Evolutionary conservation across 2,113 vertebrate species (phyloP).

Genomic region (Platysteira castanea): DNA sequence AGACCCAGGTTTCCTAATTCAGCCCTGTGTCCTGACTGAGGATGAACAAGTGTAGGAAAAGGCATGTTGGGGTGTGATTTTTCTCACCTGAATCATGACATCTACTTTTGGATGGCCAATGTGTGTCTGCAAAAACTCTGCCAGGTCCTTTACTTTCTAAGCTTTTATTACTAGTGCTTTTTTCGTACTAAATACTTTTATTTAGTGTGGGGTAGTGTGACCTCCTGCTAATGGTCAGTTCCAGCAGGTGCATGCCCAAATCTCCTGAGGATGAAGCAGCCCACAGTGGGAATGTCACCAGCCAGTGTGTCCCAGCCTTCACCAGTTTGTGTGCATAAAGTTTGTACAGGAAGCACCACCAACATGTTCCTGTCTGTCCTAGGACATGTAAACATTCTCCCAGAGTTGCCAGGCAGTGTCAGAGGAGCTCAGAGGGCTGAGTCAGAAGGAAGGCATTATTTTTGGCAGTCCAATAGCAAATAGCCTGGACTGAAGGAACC

Average conservation of each 20-base stretch:
- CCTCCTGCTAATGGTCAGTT: background rate
- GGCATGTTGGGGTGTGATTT: background rate
- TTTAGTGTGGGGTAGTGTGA: background rate
- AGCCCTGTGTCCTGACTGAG: background rate
- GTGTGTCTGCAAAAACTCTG: background rate
- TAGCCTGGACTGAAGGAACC: background rate
- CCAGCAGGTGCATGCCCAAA: background rate
- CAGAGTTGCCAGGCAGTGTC: background rate
- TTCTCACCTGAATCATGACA: background rate
- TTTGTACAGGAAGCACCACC: background rate
- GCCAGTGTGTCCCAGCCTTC: background rate
- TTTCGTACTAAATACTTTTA: background rate
- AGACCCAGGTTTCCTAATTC: background rate
- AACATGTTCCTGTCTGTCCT: background rate
- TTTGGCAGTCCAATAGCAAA: background rate
- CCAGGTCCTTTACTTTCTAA: background rate
- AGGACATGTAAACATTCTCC: background rate
- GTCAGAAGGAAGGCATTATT: background rate
- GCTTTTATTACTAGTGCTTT: background rate
- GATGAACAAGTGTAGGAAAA: background rate
- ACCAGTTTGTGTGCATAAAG: accelerated
- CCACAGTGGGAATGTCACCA: background rate
- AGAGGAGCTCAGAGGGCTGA: background rate
- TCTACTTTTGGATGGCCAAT: background rate
- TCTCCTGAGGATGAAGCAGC: background rate